Base-by-base conservation (phyloP, 1,140 invertebrate species). In the Bombus breviceps region DNA sequence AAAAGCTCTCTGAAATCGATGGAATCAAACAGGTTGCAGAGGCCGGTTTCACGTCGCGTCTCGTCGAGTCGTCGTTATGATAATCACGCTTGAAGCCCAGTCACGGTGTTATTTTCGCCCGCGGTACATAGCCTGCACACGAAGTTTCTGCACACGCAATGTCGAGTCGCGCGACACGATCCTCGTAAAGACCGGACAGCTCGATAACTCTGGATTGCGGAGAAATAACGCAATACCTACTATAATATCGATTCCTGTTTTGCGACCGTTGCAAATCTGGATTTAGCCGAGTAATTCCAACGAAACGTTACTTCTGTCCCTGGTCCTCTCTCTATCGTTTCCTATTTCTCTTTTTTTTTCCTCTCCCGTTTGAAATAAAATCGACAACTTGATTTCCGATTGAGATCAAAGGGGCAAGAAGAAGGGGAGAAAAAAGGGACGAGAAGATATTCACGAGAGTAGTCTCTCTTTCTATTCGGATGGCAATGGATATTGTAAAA, bases 11-110 rank as follows among this genome's bases (percentile, higher is more conserved):
- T 18, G 15, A 34, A 5, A 25, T 15, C 18, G 32, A 71, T 28
- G 64, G 81, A 83, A 85, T 85, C 83, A 80, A 85, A 85, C 83
- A 85, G 83, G 83, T 85, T 85, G 83, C 76, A 77, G 74, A 57
- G 43, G 62, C 34, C n/a, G 62, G 64, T 69, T 69, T 53, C 64
- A 6, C 43, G 15, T 53, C 47, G 47, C 47, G 47, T 53, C 47
- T 53, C 47, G 18, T 53, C 47, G 47, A 18, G 18, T 64, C 41
- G 68, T 80, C 76, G 83, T 80, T 85, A 80, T 85, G 76, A 80
- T 85, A 85, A 85, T 85, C 68, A 80, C 39, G 41, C 32, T 73
- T 28, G 32, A 72, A 47, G 47, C 32, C 12, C 34, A 64, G 81
- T 69, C 62, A 68, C 74, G 41, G 73, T 39, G 64, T 77, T 83